phyloP scores from a whole-genome alignment of 2,888 invertebrate genomes.

The Eudasyphora cyanicolor region DNA sequence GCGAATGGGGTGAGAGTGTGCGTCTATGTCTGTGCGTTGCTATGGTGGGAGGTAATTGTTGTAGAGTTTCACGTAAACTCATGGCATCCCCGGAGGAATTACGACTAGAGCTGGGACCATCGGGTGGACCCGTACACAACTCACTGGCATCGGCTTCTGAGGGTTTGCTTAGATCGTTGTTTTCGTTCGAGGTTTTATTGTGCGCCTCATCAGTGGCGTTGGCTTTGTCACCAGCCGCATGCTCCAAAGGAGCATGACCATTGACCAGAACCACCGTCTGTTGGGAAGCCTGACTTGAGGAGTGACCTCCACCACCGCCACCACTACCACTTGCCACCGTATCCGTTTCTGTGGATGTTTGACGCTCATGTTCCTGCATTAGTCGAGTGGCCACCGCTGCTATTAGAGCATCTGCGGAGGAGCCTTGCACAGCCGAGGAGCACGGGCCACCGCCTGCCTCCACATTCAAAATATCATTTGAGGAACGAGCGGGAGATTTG shows the following conservation, averaged over 20 bases:
- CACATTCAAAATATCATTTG: conserved; percentile 51
- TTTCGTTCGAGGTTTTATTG: conserved; percentile 20
- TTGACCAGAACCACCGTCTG: conserved; percentile 77
- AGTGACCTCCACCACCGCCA: conserved; percentile 43
- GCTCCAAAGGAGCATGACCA: conserved; percentile 71
- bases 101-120: conserved; percentile 70
- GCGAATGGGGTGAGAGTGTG: conserved; percentile 74
- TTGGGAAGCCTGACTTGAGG: conserved; percentile 65
- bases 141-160: conserved; percentile 62
- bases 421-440: conserved; percentile 14
- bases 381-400: conserved; percentile 67
- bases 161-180: conserved; percentile 56
- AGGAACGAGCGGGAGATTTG: conserved; percentile 63
- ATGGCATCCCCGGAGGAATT: conserved; percentile 78
- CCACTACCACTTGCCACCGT: conserved; percentile 58
- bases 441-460: conserved; percentile 67
- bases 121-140: conserved; percentile 71
- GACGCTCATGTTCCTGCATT: conserved; percentile 66
- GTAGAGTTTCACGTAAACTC: conserved; percentile 77
- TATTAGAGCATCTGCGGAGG: conserved; percentile 52
- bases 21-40: conserved; percentile 68
- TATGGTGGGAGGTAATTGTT: conserved; percentile 74
- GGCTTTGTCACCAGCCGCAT: conserved; percentile 49
- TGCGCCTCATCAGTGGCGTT: background rate
- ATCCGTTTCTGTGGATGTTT: conserved; percentile 71